Base-by-base conservation (phyloP, 1,140 invertebrate species). In the Philotrypesis tridentata region DNA sequence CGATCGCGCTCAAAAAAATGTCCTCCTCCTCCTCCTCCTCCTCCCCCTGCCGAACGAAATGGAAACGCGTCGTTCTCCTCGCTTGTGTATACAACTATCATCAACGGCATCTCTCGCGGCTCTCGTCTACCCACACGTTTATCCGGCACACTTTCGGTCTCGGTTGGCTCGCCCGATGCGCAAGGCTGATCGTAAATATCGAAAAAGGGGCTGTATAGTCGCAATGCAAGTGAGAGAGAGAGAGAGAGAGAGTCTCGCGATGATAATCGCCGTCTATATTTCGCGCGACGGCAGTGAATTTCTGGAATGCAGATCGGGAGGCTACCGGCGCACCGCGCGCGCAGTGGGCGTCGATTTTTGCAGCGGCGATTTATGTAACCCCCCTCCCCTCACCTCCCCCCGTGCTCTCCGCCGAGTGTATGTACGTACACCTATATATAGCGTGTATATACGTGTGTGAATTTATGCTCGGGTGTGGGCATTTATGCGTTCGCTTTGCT, bases 201-300 rank as follows among this genome's bases (percentile, higher is more conserved):
- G 77, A 71, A 70, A 71, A 55, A 55, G 48, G 48, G 48, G 48
- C 17, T 55, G 21, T 17, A 7, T n/a, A n/a, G n/a, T 14, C 67
- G 43, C 63, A 40, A n/a, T n/a, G n/a, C n/a, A n/a, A n/a, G n/a
- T n/a, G n/a, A n/a, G n/a, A n/a, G n/a, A n/a, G n/a, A n/a, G n/a
- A n/a, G n/a, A n/a, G n/a, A 25, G 40, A 55, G 76, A 67, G 61
- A 25, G 11, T 25, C 21, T 68, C 8, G 17, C 68, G 63, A 78
- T 78, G 75, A 78, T 78, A 78, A 78, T 78, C 75, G 65, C 63
- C 65, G 68, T 78, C 65, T 68, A 68, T 78, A 78, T 78, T 78
- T 78, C 63, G 75, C 40, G 48, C 48, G 43, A 29, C 43, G 29
- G 43, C 25, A 48, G 70, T 79, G 67, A 70, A 79, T 79, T 79